Conservation (phyloP, 2,113 vertebrate species). For the Lagopus leucura region DNA sequence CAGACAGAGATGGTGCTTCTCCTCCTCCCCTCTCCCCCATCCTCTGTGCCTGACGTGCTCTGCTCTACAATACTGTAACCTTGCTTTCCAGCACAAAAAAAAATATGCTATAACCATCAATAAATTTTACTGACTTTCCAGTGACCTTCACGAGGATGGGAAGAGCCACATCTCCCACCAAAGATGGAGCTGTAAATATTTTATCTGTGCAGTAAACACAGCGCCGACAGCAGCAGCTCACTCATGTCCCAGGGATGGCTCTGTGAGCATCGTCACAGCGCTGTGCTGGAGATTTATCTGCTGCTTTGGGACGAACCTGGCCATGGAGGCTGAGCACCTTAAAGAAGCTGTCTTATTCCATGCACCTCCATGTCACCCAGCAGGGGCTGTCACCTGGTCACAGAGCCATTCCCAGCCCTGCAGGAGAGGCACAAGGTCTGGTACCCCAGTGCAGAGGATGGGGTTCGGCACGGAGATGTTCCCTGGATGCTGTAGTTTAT, state of each 20-base stretch:
- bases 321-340: slow-evolving; percentile 41
- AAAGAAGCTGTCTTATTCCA: not conserved
- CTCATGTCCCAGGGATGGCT: not conserved
- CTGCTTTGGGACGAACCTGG: slow-evolving; percentile 28
- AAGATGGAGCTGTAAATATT: slow-evolving; percentile 78
- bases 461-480: not conserved
- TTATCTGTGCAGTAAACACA: slow-evolving; percentile 76
- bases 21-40: not conserved
- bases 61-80: not conserved
- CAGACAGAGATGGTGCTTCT: not conserved
- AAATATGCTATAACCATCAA: slow-evolving; percentile 42
- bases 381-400: slow-evolving; percentile 18
- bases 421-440: not conserved
- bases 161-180: slow-evolving; percentile 62
- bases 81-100: slow-evolving; percentile 1
- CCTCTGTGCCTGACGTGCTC: not conserved
- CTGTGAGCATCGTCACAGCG: not conserved
- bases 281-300: slow-evolving; percentile 63
- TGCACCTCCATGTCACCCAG: not conserved
- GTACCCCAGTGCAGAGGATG: not conserved
- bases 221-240: slow-evolving; percentile 21
- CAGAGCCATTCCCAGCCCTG: not conserved
- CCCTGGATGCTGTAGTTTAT: not conserved
- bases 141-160: slow-evolving; percentile 68
- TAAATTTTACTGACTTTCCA: slow-evolving; percentile 75